Evolutionary conservation across 2,888 invertebrate genomes (phyloP).

Genomic region (Platycheirus albimanus): DNA sequence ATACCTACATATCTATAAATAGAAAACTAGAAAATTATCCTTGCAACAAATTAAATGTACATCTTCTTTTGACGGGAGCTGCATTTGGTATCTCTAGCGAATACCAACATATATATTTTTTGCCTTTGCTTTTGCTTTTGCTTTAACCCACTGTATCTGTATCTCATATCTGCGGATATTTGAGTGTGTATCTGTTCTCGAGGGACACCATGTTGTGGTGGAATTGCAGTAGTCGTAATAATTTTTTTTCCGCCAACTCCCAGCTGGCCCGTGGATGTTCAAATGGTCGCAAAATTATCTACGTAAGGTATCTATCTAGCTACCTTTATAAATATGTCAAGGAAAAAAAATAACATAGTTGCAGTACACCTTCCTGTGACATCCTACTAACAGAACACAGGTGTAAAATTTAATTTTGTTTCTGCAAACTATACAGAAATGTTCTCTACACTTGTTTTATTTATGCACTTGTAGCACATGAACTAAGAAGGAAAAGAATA

Average conservation of each 20-base stretch:
- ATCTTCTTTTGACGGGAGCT: constrained; percentile 65
- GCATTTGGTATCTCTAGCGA: constrained; percentile 45
- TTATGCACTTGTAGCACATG: constrained; percentile 67
- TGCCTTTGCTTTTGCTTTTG: constrained; percentile 7
- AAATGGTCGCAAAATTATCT: constrained; percentile 68
- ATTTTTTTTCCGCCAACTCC: constrained; percentile 22
- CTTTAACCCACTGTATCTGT: too few relatives aligned
- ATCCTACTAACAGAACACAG: constrained; percentile 71
- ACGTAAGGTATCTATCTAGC: constrained; percentile 17
- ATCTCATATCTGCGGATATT: background rate
- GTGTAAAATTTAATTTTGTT: constrained; percentile 73
- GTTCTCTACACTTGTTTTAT: constrained; percentile 53
- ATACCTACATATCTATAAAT: constrained; percentile 35
- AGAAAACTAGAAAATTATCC: constrained; percentile 70
- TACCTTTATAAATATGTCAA: constrained; percentile 48
- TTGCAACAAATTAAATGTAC: constrained; percentile 74
- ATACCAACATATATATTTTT: constrained; percentile 37
- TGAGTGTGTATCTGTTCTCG: constrained; percentile 20
- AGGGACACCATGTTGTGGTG: constrained; percentile 62
- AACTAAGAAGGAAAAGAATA: constrained; percentile 16
- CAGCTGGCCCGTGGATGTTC: constrained; percentile 26
- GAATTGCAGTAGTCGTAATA: constrained; percentile 63
- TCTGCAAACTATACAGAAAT: constrained; percentile 61
- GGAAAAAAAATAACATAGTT: constrained; percentile 41
- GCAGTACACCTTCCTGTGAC: constrained; percentile 60